Percentiles rank a stretch among this genome's conserved stretches.
These are phyloP conservation scores for Pipra filicauda DNA, from an alignment of 2,113 vertebrate species.

Conservation along the genomic window DNA sequence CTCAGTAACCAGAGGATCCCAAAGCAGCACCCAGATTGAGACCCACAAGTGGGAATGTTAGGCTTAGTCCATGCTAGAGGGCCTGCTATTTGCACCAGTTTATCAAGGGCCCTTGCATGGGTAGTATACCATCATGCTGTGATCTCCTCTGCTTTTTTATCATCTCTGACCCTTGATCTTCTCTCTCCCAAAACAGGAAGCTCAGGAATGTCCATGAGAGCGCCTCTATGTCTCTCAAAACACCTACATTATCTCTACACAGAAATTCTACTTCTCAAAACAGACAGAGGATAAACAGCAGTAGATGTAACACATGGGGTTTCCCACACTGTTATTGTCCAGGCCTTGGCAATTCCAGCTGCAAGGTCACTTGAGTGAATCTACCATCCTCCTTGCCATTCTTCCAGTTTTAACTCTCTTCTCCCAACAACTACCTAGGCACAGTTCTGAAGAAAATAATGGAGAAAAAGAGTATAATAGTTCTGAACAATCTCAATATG, in stretches of 20 bases:
- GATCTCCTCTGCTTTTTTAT: neutral
- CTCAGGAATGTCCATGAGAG: rapidly evolving
- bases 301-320: rapidly evolving
- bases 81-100: neutral
- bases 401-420: neutral
- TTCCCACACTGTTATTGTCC: neutral
- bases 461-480: neutral
- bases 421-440: neutral
- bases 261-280: neutral
- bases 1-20: neutral
- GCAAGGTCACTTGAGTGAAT: neutral
- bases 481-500: neutral
- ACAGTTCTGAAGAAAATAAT: neutral
- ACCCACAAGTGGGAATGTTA: neutral
- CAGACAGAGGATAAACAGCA: neutral
- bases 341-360: neutral
- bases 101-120: neutral
- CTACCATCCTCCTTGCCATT: neutral
- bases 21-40: neutral
- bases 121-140: neutral
- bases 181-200: neutral
- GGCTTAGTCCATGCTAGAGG: neutral
- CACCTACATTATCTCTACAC: neutral
- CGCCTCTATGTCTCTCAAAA: neutral
- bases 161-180: neutral